Evolutionary conservation across 1,140 invertebrate species (phyloP).

Genomic region (Scaptodrosophila lebanonensis): DNA sequence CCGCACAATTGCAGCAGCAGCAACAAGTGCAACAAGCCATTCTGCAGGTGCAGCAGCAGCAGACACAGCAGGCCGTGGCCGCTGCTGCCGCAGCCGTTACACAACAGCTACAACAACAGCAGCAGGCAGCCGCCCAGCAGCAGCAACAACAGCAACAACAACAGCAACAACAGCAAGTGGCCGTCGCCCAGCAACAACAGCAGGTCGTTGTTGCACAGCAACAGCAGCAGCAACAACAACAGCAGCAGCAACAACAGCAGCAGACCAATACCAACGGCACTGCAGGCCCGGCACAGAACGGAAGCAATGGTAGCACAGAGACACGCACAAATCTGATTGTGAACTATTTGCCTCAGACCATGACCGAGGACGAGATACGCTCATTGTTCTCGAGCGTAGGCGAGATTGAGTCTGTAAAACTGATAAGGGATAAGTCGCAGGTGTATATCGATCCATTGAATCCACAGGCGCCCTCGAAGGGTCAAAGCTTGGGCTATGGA

Average conservation of each 20-base stretch:
- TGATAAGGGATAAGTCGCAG: slow-evolving; percentile 92
- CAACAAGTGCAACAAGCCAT: slow-evolving; percentile 76
- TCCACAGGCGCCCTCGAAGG: slow-evolving; percentile 78
- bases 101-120: slow-evolving; percentile 66
- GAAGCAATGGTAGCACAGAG: slow-evolving; percentile 68
- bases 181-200: slow-evolving; percentile 35
- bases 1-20: slow-evolving; percentile 82
- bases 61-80: slow-evolving; percentile 84
- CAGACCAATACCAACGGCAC: slow-evolving; percentile 59
- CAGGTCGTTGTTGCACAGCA: slow-evolving; percentile 59
- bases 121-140: slow-evolving; percentile 42
- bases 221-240: slow-evolving; percentile 59
- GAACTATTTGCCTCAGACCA: slow-evolving; percentile 94
- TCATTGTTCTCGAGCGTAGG: slow-evolving; percentile 91
- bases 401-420: slow-evolving; percentile 92
- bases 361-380: slow-evolving; percentile 93
- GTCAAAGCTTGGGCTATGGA: slow-evolving; percentile 92
- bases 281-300: slow-evolving; percentile 52
- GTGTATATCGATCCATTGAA: slow-evolving; percentile 78
- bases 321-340: slow-evolving; percentile 89
- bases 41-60: slow-evolving; percentile 74
- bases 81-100: slow-evolving; percentile 70
- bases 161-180: slow-evolving; percentile 45
- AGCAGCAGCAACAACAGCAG: slow-evolving; percentile 26
- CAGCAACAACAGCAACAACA: slow-evolving; percentile 41